A percentile compares a stretch with the other conserved stretches of the same genome.
Conservation (phyloP, 2,113 vertebrate species). For the Gymnogyps californianus region DNA sequence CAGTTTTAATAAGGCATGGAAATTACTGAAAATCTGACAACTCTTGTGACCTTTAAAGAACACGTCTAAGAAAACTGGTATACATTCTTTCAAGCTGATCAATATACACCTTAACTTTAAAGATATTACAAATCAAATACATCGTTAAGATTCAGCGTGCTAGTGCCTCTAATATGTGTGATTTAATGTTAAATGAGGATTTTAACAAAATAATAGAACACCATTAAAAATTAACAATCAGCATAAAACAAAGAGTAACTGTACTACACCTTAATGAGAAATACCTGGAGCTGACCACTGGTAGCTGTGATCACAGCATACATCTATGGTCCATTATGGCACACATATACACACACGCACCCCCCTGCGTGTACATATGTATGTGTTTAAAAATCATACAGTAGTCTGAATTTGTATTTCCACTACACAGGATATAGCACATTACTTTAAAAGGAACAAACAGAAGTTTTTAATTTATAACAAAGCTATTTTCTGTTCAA, state of each 20-base stretch:
- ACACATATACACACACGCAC: not conserved
- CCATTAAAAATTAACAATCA: not conserved
- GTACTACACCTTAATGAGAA: not conserved
- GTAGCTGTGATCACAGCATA: not conserved
- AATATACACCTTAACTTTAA: not conserved
- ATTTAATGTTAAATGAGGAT: not conserved
- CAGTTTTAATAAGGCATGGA: not conserved
- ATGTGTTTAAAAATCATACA: not conserved
- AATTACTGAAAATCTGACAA: not conserved
- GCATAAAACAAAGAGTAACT: not conserved
- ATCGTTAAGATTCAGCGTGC: not conserved
- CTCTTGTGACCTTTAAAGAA: not conserved
- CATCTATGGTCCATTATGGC: rapidly evolving
- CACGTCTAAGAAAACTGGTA: rapidly evolving
- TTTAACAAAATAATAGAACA: not conserved
- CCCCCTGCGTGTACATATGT: rapidly evolving
- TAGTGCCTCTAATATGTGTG: not conserved
- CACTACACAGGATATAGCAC: not conserved
- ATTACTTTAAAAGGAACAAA: not conserved
- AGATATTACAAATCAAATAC: not conserved
- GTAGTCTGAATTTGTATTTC: not conserved
- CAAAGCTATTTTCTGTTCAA: not conserved
- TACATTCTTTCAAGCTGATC: not conserved
- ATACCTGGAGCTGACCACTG: not conserved
- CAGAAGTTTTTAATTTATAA: not conserved